Evolutionary conservation across 1,140 invertebrate genomes (phyloP), one percentile per base, ranked within the genome.

Genomic region (Lepidostoma basale): DNA sequence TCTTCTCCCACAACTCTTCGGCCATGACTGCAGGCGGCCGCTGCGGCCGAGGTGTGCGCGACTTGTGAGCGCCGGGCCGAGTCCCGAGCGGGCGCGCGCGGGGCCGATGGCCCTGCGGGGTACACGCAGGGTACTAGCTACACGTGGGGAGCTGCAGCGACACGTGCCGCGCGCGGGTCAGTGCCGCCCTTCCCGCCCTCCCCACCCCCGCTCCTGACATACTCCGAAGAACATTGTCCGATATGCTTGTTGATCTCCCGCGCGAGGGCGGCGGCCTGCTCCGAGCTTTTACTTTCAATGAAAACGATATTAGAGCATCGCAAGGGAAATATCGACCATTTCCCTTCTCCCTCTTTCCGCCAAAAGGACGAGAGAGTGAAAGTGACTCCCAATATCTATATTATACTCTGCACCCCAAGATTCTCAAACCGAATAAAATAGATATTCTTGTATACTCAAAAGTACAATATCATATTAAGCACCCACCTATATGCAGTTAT

Each of bases 91-190:
- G 78, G 26, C 16, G 45, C 16, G 77, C 74, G 74, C 45, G 25
- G 62, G 60, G 58, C 63, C 47, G 47, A 52, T 70, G 52, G 73
- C 45, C 73, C 74, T 79, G 78, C n/a, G n/a, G n/a, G n/a, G n/a
- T n/a, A n/a, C n/a, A n/a, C n/a, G n/a, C n/a, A n/a, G n/a, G n/a
- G n/a, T n/a, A n/a, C n/a, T n/a, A n/a, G n/a, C 80, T 73, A 76
- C 77, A 77, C 77, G 63, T 49, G 76, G 77, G 74, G 77, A 76
- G 76, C 75, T 74, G 79, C 78, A 66, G 67, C 62, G 70, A 69
- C 71, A 73, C 71, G 71, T 73, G 71, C 67, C 66, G 47, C 40
- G 30, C 58, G 63, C 71, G 65, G 71, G 71, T 73, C 71, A 73
- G 75, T 72, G 74, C 76, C 77, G 76, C 75, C 76, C 33, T 52